Evolutionary conservation across 2,113 vertebrate genomes (phyloP).

Genomic region (Mus musculus): GRCm39 chrX:15136001-15136500

Average conservation of each 20-base stretch:
- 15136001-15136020: not conserved
- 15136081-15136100: not conserved
- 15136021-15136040: not conserved
- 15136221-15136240: not conserved
- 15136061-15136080: not conserved
- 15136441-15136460: not conserved
- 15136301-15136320: not conserved
- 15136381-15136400: not conserved
- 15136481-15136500: not conserved
- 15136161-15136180: not conserved
- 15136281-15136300: not conserved
- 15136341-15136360: not conserved
- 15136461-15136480: not conserved
- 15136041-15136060: not conserved
- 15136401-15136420: not conserved
- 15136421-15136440: not conserved
- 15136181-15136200: not conserved
- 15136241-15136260: not conserved
- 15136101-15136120: not conserved
- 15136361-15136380: not conserved
- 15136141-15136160: too few species aligned
- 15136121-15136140: not conserved
- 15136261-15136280: not conserved
- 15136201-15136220: not conserved
- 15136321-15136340: not conserved